These are phyloP conservation scores for Eumacrocentrus americanus DNA, from an alignment of 2,888 invertebrate genomes.

Conservation along the genomic window DNA sequence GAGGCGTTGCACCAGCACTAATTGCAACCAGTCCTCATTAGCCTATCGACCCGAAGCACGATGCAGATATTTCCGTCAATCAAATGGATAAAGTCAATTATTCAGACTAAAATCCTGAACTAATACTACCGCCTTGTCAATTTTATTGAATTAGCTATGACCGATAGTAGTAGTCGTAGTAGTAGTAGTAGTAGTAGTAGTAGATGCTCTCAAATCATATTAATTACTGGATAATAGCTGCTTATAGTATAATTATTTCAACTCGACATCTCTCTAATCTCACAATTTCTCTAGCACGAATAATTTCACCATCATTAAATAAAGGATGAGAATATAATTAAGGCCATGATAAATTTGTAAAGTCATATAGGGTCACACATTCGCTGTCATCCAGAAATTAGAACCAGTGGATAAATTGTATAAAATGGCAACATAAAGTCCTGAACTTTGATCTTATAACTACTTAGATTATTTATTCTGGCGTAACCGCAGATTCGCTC, in stretches of 20 bases:
- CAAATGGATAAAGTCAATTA: too few relatives aligned
- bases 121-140: too few relatives aligned
- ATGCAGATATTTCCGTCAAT: conserved; percentile 14
- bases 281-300: background rate
- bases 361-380: conserved; percentile 26
- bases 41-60: conserved; percentile 25
- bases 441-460: conserved; percentile 22
- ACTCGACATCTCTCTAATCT: too few relatives aligned
- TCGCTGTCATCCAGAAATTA: conserved; percentile 26
- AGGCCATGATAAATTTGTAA: conserved; percentile 19
- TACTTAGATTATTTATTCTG: conserved; percentile 27
- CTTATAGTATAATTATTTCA: too few relatives aligned
- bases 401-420: conserved; percentile 25
- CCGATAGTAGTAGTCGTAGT: too few relatives aligned
- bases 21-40: conserved; percentile 32
- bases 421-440: conserved; percentile 19
- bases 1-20: conserved; percentile 20
- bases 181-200: too few relatives aligned
- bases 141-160: too few relatives aligned
- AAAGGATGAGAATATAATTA: conserved; percentile 4
- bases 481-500: conserved; percentile 21
- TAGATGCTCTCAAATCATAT: too few relatives aligned
- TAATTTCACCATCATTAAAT: too few relatives aligned
- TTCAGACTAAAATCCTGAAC: too few relatives aligned
- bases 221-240: too few relatives aligned